phyloP scores from a whole-genome alignment of 1,140 invertebrate genomes.

The Drosophila equinoxialis region DNA sequence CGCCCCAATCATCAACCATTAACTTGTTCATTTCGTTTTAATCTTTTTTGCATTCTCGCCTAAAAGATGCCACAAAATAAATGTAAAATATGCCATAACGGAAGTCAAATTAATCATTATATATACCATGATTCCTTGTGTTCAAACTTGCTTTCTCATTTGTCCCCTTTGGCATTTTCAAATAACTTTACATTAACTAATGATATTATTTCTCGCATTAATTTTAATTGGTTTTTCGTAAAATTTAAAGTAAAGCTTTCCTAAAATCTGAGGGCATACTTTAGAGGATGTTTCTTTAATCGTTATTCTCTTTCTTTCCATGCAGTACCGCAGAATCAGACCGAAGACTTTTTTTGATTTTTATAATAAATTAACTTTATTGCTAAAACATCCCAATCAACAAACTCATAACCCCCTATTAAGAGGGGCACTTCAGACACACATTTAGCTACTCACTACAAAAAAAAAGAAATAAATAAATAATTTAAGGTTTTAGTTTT shows the following conservation, averaged over 20 bases:
- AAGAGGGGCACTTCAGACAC: constrained; percentile 26
- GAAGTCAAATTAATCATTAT: no score
- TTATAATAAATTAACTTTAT: constrained; percentile 70
- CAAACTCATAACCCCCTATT: constrained; percentile 37
- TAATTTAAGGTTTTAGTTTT: constrained; percentile 55
- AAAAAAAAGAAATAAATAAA: constrained; percentile 75
- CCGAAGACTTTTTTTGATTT: no score
- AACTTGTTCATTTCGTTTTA: constrained; percentile 23
- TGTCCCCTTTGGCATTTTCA: no score
- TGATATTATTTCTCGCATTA: no score
- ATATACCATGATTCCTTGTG: no score
- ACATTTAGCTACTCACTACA: constrained; percentile 57
- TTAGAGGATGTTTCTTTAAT: not conserved
- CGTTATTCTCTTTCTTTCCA: not conserved
- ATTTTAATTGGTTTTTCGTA: no score
- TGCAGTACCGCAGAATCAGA: no score
- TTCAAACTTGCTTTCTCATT: no score
- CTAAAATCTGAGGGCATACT: no score
- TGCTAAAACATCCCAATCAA: constrained; percentile 49
- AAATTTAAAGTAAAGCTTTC: no score
- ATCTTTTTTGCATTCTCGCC: not conserved
- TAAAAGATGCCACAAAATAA: not conserved
- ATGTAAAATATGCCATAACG: no score
- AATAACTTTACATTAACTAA: no score
- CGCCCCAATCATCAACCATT: not conserved